Evolutionary conservation across 2,797 vertebrate species (phyloP), one percentile per base, ranked within the genome.

Genomic region (Eremophila alpestris): DNA sequence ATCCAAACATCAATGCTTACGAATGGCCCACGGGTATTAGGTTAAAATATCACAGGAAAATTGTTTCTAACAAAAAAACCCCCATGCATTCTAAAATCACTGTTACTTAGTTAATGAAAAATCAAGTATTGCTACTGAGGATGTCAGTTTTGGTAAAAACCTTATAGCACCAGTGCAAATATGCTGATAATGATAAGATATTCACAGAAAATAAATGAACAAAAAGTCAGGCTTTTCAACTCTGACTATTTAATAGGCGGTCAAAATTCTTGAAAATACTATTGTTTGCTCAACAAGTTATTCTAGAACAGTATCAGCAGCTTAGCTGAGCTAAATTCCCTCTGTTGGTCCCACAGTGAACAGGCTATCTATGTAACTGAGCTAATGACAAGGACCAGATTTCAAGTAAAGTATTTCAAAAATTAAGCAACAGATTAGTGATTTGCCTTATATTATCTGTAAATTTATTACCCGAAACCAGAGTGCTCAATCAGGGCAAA

Each of bases 381-480:
- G 51, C 81, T 16, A 51, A 84, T 36, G 64, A 89, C 30, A 69
- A 84, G 34, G 58, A 87, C 11, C 20, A 92, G 46, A 91, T 69
- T 90, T 90, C 68, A 88, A 71, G 22, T 58, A 77, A 88, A 71
- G 22, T 58, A 77, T 81, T 94, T 91, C 27, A 38, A 62, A 55
- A 45, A 71, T 86, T 56, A 88, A 88, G 70, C 45, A 83, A 76
- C 8, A 69, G 40, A 64, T 75, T 67, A 83, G 22, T 84, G 60
- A 84, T n/a, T 82, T 81, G 56, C 34, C n/a, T 76, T 71, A 40
- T 13, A 89, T 30, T 55, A 76, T 34, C 71, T 79, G 48, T 38
- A 89, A 76, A 93, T 89, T 68, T 89, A 90, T 90, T 82, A 90
- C 75, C 29, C 77, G 32, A 41, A 88, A 84, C 48, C 46, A 84